Evolutionary conservation across 2,888 invertebrate genomes (phyloP), one percentile per base, ranked within the genome.

Genomic region (Caradrina kadenii): DNA sequence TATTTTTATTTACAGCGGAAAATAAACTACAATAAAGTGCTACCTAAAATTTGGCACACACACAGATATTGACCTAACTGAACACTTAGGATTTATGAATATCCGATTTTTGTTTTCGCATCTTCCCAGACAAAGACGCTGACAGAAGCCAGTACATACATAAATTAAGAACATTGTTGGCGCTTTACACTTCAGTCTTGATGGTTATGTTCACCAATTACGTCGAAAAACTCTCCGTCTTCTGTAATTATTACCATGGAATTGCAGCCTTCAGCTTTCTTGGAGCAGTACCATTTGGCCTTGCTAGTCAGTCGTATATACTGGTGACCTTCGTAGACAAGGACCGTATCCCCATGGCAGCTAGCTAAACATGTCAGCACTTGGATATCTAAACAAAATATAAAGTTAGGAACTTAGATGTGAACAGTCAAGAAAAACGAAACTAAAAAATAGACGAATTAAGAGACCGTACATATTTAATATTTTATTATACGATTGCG

Each of bases 231-330:
- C 15, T 68, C 67, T 2, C 75, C 73, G 0, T 61, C 55, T 7
- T 55, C 69, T 1, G 77, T 73, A 0, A 85, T 63, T 0, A 83
- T 21, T 0, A 90, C 69, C 31, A 71, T 75, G 0, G 87, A 88
- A 61, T 80, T 86, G 63, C 91, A 91, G 0, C 88, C 87, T 0
- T 48, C 26, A 2, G 39, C 42, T 48, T 85, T 88, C 69, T 87
- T 90, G 0, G 88, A 87, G 63, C 91, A 91, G 54, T 89, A 88
- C 90, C 89, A 91, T 8, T 88, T 76, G 0, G 79, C 83, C 58
- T 71, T 84, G n/a, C 77, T 81, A 7, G 69, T 64, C 83, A 86
- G 87, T 0, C 60, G 69, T 17, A 76, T 64, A 55, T 77, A 87
- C 2, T 79, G 83, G 39, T 85, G 62, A 0, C 61, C 53, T n/a